Evolutionary conservation across 2,888 invertebrate genomes (phyloP).

Genomic region (Druceiella hillmani): DNA sequence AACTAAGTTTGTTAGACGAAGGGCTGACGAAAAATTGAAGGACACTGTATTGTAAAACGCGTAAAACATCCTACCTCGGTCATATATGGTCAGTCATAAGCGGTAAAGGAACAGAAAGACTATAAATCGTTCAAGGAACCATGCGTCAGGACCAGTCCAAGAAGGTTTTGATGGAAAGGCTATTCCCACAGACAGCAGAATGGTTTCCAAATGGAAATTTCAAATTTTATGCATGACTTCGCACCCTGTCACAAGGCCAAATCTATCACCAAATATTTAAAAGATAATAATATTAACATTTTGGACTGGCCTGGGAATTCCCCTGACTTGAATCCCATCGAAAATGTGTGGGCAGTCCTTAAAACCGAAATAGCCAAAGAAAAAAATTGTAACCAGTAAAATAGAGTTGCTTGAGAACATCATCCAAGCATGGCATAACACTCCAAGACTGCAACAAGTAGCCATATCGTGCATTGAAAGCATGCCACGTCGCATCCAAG

Average conservation of each 20-base stretch:
- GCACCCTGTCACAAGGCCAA: constrained; percentile 3
- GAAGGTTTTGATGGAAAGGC: constrained; percentile 16
- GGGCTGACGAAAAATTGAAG: too few relatives aligned
- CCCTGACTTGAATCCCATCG: constrained; percentile 22
- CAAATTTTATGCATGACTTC: constrained; percentile 3
- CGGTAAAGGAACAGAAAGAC: too few relatives aligned
- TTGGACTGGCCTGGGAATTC: constrained; percentile 20
- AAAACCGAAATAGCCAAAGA: constrained; percentile 6
- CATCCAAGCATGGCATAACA: constrained; percentile 3
- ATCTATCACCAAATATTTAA: constrained; percentile 1
- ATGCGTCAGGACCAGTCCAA: too few relatives aligned
- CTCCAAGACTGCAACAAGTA: constrained; percentile 4
- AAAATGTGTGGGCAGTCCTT: constrained; percentile 23
- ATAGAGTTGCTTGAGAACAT: constrained; percentile 5
- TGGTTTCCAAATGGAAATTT: constrained; percentile 1
- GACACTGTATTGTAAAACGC: too few relatives aligned
- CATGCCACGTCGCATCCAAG: constrained; percentile 9
- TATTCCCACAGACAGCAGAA: constrained; percentile 2
- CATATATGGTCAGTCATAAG: too few relatives aligned
- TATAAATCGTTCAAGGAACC: too few relatives aligned
- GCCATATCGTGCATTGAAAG: constrained; percentile 3
- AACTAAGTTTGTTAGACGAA: too few relatives aligned
- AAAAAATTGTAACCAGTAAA: constrained; percentile 4
- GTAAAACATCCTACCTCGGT: too few relatives aligned
- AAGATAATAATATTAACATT: constrained; percentile 7